A percentile compares a stretch with the other conserved stretches of the same genome.
phyloP scores from a whole-genome alignment of 2,888 invertebrate genomes.

The Eupithecia inturbata region DNA sequence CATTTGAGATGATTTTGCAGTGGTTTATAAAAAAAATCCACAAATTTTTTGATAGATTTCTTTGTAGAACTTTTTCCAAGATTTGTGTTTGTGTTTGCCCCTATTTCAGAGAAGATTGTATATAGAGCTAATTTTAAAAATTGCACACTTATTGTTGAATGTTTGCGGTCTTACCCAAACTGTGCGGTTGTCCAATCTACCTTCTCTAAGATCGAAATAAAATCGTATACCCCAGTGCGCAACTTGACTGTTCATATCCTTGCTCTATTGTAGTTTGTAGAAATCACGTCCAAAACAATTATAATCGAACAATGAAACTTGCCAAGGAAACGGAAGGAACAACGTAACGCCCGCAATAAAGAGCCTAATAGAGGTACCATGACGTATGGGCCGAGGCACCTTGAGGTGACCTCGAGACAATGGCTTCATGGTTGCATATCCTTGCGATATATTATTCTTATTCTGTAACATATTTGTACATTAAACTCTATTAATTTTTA shows the following conservation, averaged over 20 bases:
- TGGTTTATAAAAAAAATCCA: not conserved
- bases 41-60: too few species aligned
- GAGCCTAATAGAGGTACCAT: slow-evolving; percentile 40
- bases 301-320: slow-evolving; percentile 38
- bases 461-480: not conserved
- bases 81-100: too few species aligned
- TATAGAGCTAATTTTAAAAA: too few species aligned
- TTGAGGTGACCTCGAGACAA: too few species aligned
- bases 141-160: not conserved
- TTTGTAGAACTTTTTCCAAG: too few species aligned
- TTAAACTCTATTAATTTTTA: not conserved
- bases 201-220: not conserved
- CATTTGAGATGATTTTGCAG: not conserved
- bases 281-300: slow-evolving; percentile 34
- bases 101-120: too few species aligned
- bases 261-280: slow-evolving; percentile 14
- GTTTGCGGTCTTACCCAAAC: not conserved
- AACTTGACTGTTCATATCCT: slow-evolving; percentile 19
- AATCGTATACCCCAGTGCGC: slow-evolving; percentile 12
- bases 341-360: slow-evolving; percentile 59
- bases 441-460: too few species aligned
- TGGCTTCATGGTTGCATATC: not conserved
- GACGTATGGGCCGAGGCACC: not conserved
- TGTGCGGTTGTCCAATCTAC: not conserved
- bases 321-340: slow-evolving; percentile 64